A percentile compares a stretch with the other conserved stretches of the same genome.
Evolutionary conservation across 2,113 vertebrate genomes (phyloP).

Genomic region (Myotis yumanensis): DNA sequence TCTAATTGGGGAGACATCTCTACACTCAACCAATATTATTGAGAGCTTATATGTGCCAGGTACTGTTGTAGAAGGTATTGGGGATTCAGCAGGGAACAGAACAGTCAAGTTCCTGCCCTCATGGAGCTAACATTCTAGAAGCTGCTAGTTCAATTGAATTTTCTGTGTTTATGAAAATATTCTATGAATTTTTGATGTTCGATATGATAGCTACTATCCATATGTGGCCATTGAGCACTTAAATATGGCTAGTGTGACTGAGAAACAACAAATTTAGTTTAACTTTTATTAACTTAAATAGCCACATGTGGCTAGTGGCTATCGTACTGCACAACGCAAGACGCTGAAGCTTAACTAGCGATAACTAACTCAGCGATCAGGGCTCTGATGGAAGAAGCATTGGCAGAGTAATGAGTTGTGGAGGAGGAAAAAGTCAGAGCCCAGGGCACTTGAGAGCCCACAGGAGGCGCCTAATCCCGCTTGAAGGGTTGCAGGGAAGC

Average conservation of each 20-base stretch:
- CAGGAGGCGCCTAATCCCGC: background rate
- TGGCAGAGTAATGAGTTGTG: background rate
- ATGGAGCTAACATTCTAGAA: background rate
- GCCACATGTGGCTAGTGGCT: background rate
- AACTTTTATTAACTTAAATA: slow-evolving; percentile 31
- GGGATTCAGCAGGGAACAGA: slow-evolving; percentile 23
- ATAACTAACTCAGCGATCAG: background rate
- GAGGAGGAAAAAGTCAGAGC: background rate
- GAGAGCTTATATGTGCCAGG: background rate
- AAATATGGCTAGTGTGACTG: background rate
- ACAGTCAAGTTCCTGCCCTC: background rate
- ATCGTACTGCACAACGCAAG: background rate
- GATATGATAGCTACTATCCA: background rate
- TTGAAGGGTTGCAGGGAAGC: background rate
- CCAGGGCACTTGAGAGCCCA: background rate
- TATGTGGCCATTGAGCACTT: background rate
- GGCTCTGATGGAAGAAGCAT: background rate
- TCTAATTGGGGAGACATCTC: background rate
- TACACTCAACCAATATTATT: background rate
- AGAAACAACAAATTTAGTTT: slow-evolving; percentile 17
- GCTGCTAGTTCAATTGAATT: background rate
- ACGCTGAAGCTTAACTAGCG: background rate
- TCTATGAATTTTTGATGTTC: background rate
- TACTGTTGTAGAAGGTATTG: background rate
- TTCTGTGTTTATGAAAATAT: slow-evolving; percentile 37